A percentile compares a stretch with the other conserved stretches of the same genome.
phyloP scores from a whole-genome alignment of 2,888 invertebrate species.

The Steinernema carpocapsae region DNA sequence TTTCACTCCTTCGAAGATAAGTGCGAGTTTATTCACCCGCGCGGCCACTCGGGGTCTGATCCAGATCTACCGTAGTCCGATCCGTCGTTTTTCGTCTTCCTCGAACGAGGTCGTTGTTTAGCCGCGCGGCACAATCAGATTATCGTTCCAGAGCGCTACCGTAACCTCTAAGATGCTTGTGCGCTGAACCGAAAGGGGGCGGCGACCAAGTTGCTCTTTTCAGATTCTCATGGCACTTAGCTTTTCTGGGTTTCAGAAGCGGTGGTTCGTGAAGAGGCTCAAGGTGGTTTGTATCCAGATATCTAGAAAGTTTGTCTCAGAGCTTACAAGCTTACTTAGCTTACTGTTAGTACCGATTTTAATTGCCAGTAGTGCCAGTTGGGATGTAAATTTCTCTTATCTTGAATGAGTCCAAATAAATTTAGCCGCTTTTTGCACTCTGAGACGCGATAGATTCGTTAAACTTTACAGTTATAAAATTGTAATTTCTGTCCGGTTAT shows the following conservation, averaged over 20 bases:
- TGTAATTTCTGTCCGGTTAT: no score
- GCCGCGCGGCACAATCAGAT: slow-evolving; percentile 27
- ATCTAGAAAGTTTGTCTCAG: no score
- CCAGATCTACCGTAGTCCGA: slow-evolving; percentile 30
- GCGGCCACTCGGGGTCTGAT: slow-evolving; percentile 1
- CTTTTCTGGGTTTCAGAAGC: neutral
- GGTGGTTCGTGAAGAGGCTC: neutral
- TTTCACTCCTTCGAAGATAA: slow-evolving; percentile 5
- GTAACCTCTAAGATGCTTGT: neutral
- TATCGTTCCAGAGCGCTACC: slow-evolving; percentile 20
- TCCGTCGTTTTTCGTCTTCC: slow-evolving; percentile 26
- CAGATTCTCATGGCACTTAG: neutral
- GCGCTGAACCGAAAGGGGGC: slow-evolving; percentile 27
- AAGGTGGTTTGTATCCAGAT: no score
- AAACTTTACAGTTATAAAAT: no score
- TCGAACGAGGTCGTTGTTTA: slow-evolving; percentile 16
- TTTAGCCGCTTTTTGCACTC: no score
- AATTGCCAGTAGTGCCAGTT: neutral
- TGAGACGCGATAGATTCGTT: no score
- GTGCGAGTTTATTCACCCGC: neutral
- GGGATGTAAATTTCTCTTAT: no score
- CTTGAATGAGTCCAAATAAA: no score
- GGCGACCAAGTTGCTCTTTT: slow-evolving; percentile 21
- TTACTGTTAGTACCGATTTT: neutral
- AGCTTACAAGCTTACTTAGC: no score